Evolutionary conservation across 2,113 vertebrate genomes (phyloP).

Genomic region (Hemiprocne comata): DNA sequence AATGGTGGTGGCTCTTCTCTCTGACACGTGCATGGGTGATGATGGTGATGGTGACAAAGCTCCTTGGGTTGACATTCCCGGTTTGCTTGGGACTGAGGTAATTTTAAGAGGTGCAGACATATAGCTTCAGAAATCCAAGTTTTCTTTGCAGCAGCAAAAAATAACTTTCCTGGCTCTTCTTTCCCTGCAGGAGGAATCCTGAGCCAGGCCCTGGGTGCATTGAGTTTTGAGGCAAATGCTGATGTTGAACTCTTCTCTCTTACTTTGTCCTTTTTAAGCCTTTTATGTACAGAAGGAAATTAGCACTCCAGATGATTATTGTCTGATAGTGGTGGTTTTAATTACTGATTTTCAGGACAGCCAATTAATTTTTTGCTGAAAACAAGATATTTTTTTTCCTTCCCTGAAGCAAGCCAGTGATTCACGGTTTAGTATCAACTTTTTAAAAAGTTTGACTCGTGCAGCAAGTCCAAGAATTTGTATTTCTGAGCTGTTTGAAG

Average conservation of each 20-base stretch:
- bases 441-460: not conserved
- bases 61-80: not conserved
- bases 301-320: not conserved
- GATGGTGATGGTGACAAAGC: accelerated
- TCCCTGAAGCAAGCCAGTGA: not conserved
- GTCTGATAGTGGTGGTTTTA: slow-evolving; percentile 35
- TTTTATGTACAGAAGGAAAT: slow-evolving; percentile 6
- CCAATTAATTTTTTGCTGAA: slow-evolving; percentile 37
- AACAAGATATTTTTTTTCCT: not conserved
- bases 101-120: not conserved
- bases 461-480: slow-evolving; percentile 17
- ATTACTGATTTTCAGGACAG: slow-evolving; percentile 27
- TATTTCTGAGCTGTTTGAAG: not conserved
- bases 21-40: not conserved
- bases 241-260: slow-evolving; percentile 13
- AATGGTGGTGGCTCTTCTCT: not conserved
- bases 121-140: not conserved
- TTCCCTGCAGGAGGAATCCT: not conserved
- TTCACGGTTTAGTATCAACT: slow-evolving; percentile 8
- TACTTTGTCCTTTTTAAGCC: not conserved
- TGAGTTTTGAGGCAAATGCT: slow-evolving; percentile 21
- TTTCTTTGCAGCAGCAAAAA: not conserved
- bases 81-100: not conserved
- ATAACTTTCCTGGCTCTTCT: not conserved
- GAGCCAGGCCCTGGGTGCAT: not conserved